Percentiles rank a stretch among this genome's conserved stretches.
Conservation (phyloP, 2,888 invertebrate genomes). For the Cremastinae sp. region DNA sequence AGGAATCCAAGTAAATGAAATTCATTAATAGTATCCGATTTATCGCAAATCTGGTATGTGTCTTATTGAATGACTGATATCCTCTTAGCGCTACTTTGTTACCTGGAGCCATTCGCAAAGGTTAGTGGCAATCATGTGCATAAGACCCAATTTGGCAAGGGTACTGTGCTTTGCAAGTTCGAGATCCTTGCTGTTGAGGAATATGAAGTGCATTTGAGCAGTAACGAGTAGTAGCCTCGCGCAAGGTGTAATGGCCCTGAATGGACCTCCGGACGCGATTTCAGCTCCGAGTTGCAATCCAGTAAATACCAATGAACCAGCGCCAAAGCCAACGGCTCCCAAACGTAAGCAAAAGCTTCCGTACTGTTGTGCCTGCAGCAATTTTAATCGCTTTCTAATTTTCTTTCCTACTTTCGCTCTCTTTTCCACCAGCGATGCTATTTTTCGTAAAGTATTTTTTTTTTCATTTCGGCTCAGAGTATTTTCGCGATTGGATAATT, state of each 20-base stretch:
- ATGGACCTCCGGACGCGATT: constrained; percentile 76
- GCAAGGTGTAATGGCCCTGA: constrained; percentile 89
- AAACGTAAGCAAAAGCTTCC: constrained; percentile 93
- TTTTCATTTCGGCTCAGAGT: constrained; percentile 11
- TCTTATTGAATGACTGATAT: constrained; percentile 40
- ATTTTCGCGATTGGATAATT: constrained; percentile 24
- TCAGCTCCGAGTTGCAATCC: constrained; percentile 85
- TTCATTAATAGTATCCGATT: too few relatives aligned
- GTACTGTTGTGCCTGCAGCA: constrained; percentile 83
- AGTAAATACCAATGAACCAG: constrained; percentile 85
- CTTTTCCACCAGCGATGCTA: constrained; percentile 21
- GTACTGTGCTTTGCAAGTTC: constrained; percentile 85
- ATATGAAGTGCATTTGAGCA: constrained; percentile 96
- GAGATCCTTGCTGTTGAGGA: constrained; percentile 91
- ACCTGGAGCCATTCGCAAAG: constrained; percentile 96
- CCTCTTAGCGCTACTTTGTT: constrained; percentile 36
- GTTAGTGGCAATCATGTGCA: constrained; percentile 97
- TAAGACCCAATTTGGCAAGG: constrained; percentile 92
- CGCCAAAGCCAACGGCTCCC: constrained; percentile 86
- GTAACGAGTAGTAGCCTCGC: constrained; percentile 92
- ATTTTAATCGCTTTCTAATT: too few relatives aligned
- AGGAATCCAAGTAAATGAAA: too few relatives aligned
- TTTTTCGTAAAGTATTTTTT: constrained; percentile 41
- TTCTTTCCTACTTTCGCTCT: too few relatives aligned
- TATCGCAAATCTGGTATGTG: constrained; percentile 38